phyloP scores from a whole-genome alignment of 2,888 invertebrate species.

The Dysmachus trigonus region DNA sequence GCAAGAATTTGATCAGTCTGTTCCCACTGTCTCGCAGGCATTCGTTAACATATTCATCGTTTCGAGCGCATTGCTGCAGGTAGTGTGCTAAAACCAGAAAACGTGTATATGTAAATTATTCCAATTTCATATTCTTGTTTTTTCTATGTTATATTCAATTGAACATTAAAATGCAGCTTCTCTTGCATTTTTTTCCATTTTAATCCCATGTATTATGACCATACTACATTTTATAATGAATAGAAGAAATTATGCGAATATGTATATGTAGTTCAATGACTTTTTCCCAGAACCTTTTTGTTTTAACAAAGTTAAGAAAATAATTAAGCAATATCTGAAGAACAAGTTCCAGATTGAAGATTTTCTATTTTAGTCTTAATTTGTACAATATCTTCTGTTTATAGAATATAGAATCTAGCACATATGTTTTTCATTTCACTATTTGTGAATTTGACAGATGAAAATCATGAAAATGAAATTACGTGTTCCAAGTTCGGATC shows the following conservation, averaged over 20 bases:
- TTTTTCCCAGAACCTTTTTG: background rate
- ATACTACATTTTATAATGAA: background rate
- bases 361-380: too few species aligned
- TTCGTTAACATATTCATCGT: constrained; percentile 75
- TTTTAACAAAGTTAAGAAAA: background rate
- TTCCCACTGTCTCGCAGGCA: constrained; percentile 81
- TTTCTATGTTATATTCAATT: background rate
- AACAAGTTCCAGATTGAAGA: background rate
- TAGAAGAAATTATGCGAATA: background rate
- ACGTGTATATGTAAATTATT: background rate
- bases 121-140: background rate
- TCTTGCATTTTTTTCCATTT: background rate
- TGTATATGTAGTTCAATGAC: background rate
- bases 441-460: too few species aligned
- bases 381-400: too few species aligned
- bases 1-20: constrained; percentile 75
- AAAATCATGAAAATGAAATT: too few species aligned
- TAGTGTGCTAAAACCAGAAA: constrained; percentile 70
- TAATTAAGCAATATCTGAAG: background rate
- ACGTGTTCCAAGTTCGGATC: too few species aligned
- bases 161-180: background rate
- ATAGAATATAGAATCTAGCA: too few species aligned
- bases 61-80: constrained; percentile 76
- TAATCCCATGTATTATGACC: background rate
- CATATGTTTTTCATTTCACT: too few species aligned